A percentile compares a stretch with the other conserved stretches of the same genome.
Conservation (phyloP, 2,888 invertebrate species). For the Himalopsyche japonica region DNA sequence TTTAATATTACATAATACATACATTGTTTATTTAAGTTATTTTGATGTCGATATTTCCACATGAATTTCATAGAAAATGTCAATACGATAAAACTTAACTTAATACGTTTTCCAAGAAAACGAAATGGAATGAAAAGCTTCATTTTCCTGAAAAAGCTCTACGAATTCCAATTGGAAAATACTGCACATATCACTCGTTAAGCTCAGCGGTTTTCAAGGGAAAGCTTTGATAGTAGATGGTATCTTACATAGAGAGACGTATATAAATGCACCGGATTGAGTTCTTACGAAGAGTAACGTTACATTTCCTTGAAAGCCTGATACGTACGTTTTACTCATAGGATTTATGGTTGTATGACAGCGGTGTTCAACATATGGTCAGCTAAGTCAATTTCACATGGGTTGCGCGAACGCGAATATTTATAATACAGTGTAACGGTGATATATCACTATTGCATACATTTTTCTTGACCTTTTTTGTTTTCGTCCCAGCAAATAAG, state of each 20-base stretch:
- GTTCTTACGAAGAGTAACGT: not conserved
- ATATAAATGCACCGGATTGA: not conserved
- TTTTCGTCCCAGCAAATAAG: too few species aligned
- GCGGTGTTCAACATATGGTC: too few species aligned
- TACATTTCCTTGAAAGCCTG: not conserved
- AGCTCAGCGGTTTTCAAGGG: not conserved
- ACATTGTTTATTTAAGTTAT: too few species aligned
- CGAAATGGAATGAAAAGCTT: not conserved
- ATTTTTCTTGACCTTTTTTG: too few species aligned
- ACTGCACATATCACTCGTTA: not conserved
- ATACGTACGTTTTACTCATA: not conserved
- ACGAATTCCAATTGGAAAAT: not conserved
- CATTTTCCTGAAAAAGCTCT: not conserved
- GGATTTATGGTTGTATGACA: not conserved
- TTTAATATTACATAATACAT: too few species aligned
- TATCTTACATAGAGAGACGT: not conserved
- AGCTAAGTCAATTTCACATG: too few species aligned
- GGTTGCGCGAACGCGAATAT: too few species aligned
- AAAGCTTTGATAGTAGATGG: not conserved
- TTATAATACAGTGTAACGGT: too few species aligned
- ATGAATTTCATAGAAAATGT: not conserved
- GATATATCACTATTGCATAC: too few species aligned
- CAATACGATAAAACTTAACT: not conserved
- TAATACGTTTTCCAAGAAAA: not conserved
- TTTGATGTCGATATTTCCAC: too few species aligned